Conservation (phyloP, 2,888 invertebrate species). For the Zygaena filipendulae region DNA sequence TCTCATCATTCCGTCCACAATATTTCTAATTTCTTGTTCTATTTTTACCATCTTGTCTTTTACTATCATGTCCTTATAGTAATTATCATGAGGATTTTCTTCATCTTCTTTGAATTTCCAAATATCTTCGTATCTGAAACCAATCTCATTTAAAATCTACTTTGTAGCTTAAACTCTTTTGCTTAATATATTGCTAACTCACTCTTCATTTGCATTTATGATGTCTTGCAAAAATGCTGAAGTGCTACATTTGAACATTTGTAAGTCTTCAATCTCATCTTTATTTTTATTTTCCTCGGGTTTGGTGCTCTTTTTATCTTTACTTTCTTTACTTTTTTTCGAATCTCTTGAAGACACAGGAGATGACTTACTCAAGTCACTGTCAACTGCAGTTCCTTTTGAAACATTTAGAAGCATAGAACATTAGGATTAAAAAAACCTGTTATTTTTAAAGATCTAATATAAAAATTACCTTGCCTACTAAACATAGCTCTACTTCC, state of each 20-base stretch:
- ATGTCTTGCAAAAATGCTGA: slow-evolving; percentile 81
- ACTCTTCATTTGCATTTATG: slow-evolving; percentile 78
- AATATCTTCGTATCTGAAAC: slow-evolving; percentile 75
- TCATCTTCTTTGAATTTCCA: slow-evolving; percentile 87
- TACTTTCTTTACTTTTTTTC: slow-evolving; percentile 78
- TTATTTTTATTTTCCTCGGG: slow-evolving; percentile 61
- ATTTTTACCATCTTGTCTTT: slow-evolving; percentile 85
- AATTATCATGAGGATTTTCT: slow-evolving; percentile 77
- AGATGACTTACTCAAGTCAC: slow-evolving; percentile 83
- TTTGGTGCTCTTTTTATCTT: slow-evolving; percentile 69
- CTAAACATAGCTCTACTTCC: slow-evolving; percentile 88
- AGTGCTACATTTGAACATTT: slow-evolving; percentile 73
- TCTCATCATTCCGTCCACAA: slow-evolving; percentile 84
- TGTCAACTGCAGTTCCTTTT: slow-evolving; percentile 73
- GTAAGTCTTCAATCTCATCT: slow-evolving; percentile 73
- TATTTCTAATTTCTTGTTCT: slow-evolving; percentile 82
- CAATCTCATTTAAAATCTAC: background rate
- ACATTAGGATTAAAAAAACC: slow-evolving; percentile 1
- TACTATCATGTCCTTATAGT: slow-evolving; percentile 85
- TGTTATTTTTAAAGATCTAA: slow-evolving; percentile 1
- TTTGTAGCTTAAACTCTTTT: too few species aligned
- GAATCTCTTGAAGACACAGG: slow-evolving; percentile 82
- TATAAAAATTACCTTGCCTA: slow-evolving; percentile 71
- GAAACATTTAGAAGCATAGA: too few species aligned
- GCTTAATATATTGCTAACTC: too few species aligned